A percentile compares a stretch with the other conserved stretches of the same genome.
Evolutionary conservation across 1,140 invertebrate species (phyloP).

Genomic region (Sweltsa coloradensis): DNA sequence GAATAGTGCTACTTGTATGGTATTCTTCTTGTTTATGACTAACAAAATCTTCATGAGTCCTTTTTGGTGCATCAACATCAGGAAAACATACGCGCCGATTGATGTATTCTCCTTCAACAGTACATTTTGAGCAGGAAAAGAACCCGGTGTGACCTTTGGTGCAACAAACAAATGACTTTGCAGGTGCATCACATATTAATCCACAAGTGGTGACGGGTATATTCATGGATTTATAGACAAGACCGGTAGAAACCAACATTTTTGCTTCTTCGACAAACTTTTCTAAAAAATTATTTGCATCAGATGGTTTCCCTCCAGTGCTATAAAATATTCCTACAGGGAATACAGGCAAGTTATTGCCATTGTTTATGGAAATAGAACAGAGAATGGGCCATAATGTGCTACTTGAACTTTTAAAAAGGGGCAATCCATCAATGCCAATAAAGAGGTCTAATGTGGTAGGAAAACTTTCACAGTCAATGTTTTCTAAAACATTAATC

Average conservation of each 20-base stretch:
- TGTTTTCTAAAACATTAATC: no score
- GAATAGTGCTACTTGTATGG: constrained; percentile 7
- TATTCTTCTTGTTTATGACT: constrained; percentile 15
- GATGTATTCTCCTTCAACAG: constrained; percentile 9
- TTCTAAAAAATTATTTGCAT: constrained; percentile 20
- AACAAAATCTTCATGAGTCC: constrained; percentile 20
- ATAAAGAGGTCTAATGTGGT: no score
- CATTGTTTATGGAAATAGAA: no score
- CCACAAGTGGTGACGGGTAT: constrained; percentile 15
- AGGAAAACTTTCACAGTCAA: no score
- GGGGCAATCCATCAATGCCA: no score
- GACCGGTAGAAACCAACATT: constrained; percentile 15
- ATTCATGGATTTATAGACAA: constrained; percentile 15
- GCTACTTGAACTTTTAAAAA: no score
- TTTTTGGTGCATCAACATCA: constrained; percentile 8
- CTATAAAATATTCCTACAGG: no score
- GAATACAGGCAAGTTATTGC: no score
- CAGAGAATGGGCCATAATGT: no score
- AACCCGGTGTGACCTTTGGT: constrained; percentile 22
- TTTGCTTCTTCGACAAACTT: constrained; percentile 23
- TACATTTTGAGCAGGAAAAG: constrained; percentile 23
- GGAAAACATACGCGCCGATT: constrained; percentile 11
- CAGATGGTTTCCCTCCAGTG: constrained; percentile 21
- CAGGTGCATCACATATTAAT: constrained; percentile 26
- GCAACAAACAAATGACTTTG: constrained; percentile 20